phyloP scores from a whole-genome alignment of 2,888 invertebrate genomes.

The Tillus elongatus region DNA sequence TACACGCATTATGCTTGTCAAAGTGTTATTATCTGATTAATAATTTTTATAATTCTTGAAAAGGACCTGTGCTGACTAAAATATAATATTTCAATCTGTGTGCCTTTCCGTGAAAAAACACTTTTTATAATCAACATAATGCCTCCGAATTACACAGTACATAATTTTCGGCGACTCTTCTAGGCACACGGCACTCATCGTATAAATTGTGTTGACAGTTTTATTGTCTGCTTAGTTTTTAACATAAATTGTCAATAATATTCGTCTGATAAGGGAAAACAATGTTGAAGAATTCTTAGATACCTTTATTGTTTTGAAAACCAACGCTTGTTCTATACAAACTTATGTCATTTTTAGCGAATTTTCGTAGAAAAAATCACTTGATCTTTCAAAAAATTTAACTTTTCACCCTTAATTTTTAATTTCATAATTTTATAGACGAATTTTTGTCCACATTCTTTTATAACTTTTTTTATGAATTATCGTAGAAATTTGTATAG shows the following conservation, averaged over 20 bases:
- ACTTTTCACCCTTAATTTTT: too few relatives aligned
- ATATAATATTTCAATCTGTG: slow-evolving; percentile 24
- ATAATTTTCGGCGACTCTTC: background rate
- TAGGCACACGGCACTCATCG: background rate
- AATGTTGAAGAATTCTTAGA: too few relatives aligned
- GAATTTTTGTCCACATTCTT: too few relatives aligned
- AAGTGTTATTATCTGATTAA: slow-evolving; percentile 25
- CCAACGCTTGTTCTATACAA: too few relatives aligned
- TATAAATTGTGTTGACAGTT: slow-evolving; percentile 1
- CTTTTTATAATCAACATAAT: slow-evolving; percentile 13
- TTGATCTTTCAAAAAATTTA: too few relatives aligned
- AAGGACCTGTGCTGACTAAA: slow-evolving; percentile 16
- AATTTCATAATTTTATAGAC: too few relatives aligned
- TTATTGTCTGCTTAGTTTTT: background rate
- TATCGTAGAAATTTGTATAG: too few relatives aligned
- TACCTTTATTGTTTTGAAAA: too few relatives aligned
- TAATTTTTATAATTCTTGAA: slow-evolving; percentile 14
- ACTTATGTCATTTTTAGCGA: too few relatives aligned
- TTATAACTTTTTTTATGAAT: too few relatives aligned
- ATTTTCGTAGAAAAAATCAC: too few relatives aligned
- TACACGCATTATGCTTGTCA: slow-evolving; percentile 28
- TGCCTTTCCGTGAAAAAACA: slow-evolving; percentile 23
- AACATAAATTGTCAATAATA: background rate
- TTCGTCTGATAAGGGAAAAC: slow-evolving; percentile 3
- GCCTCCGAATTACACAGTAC: slow-evolving; percentile 17